phyloP scores from a whole-genome alignment of 1,140 invertebrate genomes.

The Acromyrmex echinatior region DNA sequence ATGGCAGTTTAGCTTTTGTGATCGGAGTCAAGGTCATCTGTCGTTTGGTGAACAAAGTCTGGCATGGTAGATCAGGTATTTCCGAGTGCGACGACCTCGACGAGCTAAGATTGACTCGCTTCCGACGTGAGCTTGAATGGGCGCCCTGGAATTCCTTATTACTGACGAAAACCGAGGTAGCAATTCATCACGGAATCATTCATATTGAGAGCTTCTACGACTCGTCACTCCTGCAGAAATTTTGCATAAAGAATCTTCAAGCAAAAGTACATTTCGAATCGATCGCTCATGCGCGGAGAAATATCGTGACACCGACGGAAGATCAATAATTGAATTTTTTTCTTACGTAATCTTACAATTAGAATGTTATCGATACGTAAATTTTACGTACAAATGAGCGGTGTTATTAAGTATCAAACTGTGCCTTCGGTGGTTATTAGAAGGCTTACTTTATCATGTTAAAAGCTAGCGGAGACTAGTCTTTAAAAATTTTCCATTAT shows the following conservation, averaged over 20 bases:
- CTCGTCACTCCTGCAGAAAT: constrained; percentile 79
- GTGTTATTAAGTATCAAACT: no score
- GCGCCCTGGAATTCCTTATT: constrained; percentile 91
- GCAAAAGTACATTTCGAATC: constrained; percentile 81
- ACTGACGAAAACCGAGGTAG: constrained; percentile 88
- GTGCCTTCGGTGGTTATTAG: no score
- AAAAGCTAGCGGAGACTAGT: no score
- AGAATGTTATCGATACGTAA: no score
- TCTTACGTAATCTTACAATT: not conserved
- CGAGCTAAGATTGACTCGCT: constrained; percentile 88
- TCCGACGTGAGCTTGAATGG: constrained; percentile 88
- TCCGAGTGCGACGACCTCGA: constrained; percentile 89
- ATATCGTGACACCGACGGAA: constrained; percentile 35
- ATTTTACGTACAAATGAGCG: no score
- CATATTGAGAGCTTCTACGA: constrained; percentile 80
- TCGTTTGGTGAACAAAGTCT: constrained; percentile 89
- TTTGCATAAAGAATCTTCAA: constrained; percentile 82
- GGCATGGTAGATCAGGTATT: constrained; percentile 90
- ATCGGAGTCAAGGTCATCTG: constrained; percentile 88
- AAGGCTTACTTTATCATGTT: no score
- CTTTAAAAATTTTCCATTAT: no score
- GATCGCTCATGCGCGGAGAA: constrained; percentile 15
- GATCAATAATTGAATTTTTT: constrained; percentile 26
- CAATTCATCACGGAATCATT: constrained; percentile 84
- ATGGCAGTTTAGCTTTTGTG: constrained; percentile 87